Base-by-base conservation (phyloP, 2,797 vertebrate species). In the Thripadectes ignobilis region DNA sequence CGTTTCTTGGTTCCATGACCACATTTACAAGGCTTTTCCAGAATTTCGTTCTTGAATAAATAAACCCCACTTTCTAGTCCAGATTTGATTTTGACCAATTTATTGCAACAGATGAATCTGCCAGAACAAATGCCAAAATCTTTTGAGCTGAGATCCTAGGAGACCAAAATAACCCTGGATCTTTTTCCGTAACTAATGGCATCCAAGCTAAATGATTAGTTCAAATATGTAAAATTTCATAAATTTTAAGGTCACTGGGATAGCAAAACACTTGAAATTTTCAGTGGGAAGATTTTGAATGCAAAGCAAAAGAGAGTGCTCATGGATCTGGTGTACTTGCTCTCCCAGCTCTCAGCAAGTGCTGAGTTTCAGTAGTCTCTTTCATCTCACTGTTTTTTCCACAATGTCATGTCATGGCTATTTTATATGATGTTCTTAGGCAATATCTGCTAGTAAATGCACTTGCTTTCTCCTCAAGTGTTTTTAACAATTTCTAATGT, bases 251-350 rank as follows among this genome's bases (percentile, higher is more conserved):
- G 20, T 76, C 15, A 68, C 13, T 24, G 19, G 45, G 30, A 8
- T 57, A 71, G 24, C 48, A 49, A 63, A 93, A 89, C 18, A 75
- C 14, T 17, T 61, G 52, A 73, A 55, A 52, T 49, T 75, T 68
- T 89, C 46, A 65, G 36, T 3, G 2, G 39, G 39, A 89, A 59
- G n/a, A 48, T 88, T 87, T 80, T 62, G 43, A 75, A 62, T n/a
- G 13, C 38, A 52, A 62, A 82, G 38, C 17, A 39, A 55, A 79
- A 66, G 21, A 61, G 29, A 36, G 9, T 6, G 13, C 12, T 72
- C 0, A 0, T 0, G 0, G 22, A 55, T 63, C n/a, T 61, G 24
- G 3, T 15, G 3, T 58, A 72, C 43, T 17, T 93, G 10, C 74
- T 88, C 52, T 65, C 61, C 12, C 22, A 62, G 0, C 49, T 71